These are phyloP conservation scores for Rhabdomys pumilio DNA, from an alignment of 2,797 vertebrate genomes.

Conservation along the genomic window DNA sequence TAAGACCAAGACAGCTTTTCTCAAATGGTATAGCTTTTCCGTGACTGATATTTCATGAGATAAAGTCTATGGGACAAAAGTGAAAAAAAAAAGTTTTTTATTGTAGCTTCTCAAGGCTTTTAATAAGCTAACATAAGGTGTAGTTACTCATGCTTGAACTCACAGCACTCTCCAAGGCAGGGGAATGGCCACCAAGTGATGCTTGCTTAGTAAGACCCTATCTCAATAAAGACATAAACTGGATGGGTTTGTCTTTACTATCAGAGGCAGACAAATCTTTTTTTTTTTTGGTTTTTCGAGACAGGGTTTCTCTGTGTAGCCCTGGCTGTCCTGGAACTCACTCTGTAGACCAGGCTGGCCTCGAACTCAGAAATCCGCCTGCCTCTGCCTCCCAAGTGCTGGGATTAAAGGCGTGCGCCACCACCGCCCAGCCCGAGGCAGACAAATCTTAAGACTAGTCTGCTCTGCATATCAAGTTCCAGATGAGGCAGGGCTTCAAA, in stretches of 20 bases:
- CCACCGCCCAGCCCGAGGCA: too few relatives aligned
- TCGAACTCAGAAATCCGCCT: too few relatives aligned
- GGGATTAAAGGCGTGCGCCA: too few relatives aligned
- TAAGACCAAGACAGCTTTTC: background rate
- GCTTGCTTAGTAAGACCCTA: background rate
- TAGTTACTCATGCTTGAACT: background rate
- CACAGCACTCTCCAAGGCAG: background rate
- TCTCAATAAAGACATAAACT: background rate
- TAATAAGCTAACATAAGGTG: background rate
- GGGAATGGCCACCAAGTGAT: background rate
- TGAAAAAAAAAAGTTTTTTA: background rate
- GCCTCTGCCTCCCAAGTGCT: too few relatives aligned
- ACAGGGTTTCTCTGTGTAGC: too few relatives aligned
- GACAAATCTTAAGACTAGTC: background rate
- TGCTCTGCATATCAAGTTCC: background rate
- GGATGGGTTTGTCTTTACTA: background rate
- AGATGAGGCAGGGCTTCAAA: background rate
- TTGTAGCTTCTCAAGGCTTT: background rate
- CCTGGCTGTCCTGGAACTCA: too few relatives aligned
- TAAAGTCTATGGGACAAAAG: background rate
- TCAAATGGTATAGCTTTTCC: background rate
- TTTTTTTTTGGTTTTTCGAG: too few relatives aligned
- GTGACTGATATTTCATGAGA: background rate
- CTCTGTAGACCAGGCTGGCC: too few relatives aligned
- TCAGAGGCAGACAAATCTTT: background rate